Percentiles rank a stretch among this genome's conserved stretches.
Evolutionary conservation across 2,888 invertebrate species (phyloP).

Genomic region (Lasioglossum oenotherae): DNA sequence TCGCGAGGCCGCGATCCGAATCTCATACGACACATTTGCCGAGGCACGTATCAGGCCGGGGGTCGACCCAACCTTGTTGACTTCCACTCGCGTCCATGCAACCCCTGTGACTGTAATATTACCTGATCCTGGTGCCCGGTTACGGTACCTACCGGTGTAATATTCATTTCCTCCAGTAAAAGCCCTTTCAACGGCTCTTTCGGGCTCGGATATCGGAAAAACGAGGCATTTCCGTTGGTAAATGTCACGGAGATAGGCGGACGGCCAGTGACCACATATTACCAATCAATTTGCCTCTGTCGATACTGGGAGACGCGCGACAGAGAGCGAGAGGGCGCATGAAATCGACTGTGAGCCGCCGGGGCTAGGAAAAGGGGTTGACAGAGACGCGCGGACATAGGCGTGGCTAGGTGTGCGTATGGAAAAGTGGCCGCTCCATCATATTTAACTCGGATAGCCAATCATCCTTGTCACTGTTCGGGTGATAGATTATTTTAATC

Average conservation of each 20-base stretch:
- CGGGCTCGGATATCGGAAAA: slow-evolving; percentile 71
- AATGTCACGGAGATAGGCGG: slow-evolving; percentile 71
- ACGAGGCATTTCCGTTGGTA: slow-evolving; percentile 73
- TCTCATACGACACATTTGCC: slow-evolving; percentile 31
- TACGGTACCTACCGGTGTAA: slow-evolving; percentile 65
- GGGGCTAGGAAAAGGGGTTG: slow-evolving; percentile 25
- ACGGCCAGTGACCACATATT: slow-evolving; percentile 72
- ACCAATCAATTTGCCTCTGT: slow-evolving; percentile 76
- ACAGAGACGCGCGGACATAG: slow-evolving; percentile 15
- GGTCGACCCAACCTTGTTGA: slow-evolving; percentile 26
- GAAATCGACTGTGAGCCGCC: slow-evolving; percentile 27
- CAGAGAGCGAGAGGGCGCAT: slow-evolving; percentile 15
- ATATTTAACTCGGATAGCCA: slow-evolving; percentile 77
- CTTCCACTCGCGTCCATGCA: slow-evolving; percentile 15
- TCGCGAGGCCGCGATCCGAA: slow-evolving; percentile 13
- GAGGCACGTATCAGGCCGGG: neutral
- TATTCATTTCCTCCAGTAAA: slow-evolving; percentile 72
- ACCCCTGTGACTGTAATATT: slow-evolving; percentile 53
- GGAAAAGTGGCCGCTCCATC: slow-evolving; percentile 73
- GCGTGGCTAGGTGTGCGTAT: slow-evolving; percentile 41
- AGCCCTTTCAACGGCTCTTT: slow-evolving; percentile 71
- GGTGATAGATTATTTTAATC: slow-evolving; percentile 80
- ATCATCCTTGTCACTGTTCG: slow-evolving; percentile 75
- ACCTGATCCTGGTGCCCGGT: slow-evolving; percentile 51
- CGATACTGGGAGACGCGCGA: slow-evolving; percentile 65